Conservation (phyloP, 2,888 invertebrate species). For the Cataglyphis livida region DNA sequence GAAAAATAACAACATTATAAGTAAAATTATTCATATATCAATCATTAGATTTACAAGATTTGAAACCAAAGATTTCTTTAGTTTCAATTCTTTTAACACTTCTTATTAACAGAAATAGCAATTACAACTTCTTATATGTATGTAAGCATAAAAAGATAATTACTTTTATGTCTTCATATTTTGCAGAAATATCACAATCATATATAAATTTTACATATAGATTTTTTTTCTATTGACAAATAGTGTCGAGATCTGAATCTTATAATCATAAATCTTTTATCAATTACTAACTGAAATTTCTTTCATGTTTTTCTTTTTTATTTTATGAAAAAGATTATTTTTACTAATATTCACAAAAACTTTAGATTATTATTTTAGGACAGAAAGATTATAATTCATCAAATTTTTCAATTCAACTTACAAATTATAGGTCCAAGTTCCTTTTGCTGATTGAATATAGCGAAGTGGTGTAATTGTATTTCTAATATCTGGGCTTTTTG, state of each 20-base stretch:
- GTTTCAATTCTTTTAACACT: constrained; percentile 57
- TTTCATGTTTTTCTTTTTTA: not conserved
- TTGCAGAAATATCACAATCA: constrained; percentile 69
- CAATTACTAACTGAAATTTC: not conserved
- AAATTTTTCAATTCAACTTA: constrained; percentile 63
- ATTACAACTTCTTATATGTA: constrained; percentile 31
- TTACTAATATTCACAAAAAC: constrained; percentile 13
- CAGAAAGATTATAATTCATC: constrained; percentile 32
- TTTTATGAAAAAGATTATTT: constrained; percentile 20
- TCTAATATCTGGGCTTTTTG: constrained; percentile 73
- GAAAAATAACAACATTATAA: constrained; percentile 22
- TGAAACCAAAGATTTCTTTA: constrained; percentile 48
- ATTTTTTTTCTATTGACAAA: constrained; percentile 27
- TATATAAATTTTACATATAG: constrained; percentile 59
- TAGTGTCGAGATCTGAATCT: constrained; percentile 37
- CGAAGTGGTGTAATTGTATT: constrained; percentile 74
- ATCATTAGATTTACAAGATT: constrained; percentile 43
- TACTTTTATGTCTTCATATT: constrained; percentile 56
- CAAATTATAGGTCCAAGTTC: constrained; percentile 82
- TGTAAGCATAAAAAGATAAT: constrained; percentile 41
- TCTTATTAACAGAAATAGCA: constrained; percentile 37
- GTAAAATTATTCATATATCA: constrained; percentile 46
- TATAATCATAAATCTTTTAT: constrained; percentile 47
- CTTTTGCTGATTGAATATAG: constrained; percentile 82
- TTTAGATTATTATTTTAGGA: constrained; percentile 44